Evolutionary conservation across 2,888 invertebrate genomes (phyloP).

Genomic region (Acrobasis suavella): DNA sequence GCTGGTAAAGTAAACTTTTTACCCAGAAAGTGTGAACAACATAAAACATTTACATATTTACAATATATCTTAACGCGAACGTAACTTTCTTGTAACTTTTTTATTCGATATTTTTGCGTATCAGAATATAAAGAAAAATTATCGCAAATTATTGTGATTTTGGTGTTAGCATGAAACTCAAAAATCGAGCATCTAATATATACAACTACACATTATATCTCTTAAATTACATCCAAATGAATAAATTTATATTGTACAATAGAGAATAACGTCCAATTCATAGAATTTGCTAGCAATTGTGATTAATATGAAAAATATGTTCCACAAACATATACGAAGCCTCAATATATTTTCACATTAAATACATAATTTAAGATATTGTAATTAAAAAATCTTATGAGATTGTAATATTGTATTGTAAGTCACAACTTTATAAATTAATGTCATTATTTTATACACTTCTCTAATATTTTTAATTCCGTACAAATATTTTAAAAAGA

Average conservation of each 20-base stretch:
- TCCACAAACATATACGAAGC: background rate
- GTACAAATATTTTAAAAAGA: too few species aligned
- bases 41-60: too few species aligned
- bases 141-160: too few species aligned
- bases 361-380: background rate
- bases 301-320: background rate
- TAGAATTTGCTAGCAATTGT: conserved; percentile 3
- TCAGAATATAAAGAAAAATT: too few species aligned
- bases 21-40: too few species aligned
- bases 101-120: too few species aligned
- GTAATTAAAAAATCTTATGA: conserved; percentile 20
- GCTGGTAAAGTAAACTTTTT: too few species aligned
- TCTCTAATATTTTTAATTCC: too few species aligned
- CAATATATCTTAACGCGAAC: too few species aligned
- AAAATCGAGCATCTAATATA: background rate
- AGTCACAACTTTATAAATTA: conserved; percentile 19
- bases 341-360: background rate
- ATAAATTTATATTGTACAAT: background rate
- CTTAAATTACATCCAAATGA: background rate
- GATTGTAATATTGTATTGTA: conserved; percentile 21
- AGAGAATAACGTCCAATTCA: background rate
- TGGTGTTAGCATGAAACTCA: background rate
- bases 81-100: too few species aligned
- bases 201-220: background rate
- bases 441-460: background rate